Evolutionary conservation across 2,113 vertebrate species (phyloP), one percentile per base, ranked within the genome.

Genomic region (Ploceus nigricollis): DNA sequence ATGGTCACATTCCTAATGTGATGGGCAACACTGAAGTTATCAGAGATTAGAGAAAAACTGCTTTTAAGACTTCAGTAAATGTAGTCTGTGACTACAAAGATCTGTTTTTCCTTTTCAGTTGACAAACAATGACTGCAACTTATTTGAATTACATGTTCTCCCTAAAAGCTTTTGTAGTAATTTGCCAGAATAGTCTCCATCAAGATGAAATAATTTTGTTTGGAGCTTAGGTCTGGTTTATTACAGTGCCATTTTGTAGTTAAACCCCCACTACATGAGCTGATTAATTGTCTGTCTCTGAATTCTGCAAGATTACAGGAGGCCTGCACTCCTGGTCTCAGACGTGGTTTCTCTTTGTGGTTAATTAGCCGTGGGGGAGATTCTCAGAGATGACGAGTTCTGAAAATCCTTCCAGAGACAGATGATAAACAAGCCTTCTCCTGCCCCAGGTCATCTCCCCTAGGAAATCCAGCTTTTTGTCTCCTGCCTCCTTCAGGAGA

Each of bases 91-190:
- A 51, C 40, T 57, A 31, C 44, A 88, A 53, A 76, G 69, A 57
- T 69, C 63, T 66, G 45, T 16, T 86, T 87, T 93, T 53, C 47
- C 28, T 77, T 88, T 93, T 61, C 66, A 54, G 42, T 69, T 90
- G 79, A 86, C 25, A 81, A 76, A 71, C 17, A n/a, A 7, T 57
- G n/a, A 70, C 64, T 73, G 64, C 37, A 77, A 81, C 77, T 54
- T 1, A 82, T 35, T 65, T 76, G 47, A 90, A 88, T 83, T 92
- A 42, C 28, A n/a, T 10, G 11, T 69, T 92, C 37, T 82, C n/a
- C 54, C 85, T 92, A 91, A 92, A 90, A 93, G 85, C 78, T 61
- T 93, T 85, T 64, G 25, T 82, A 91, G 23, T 76, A 56, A 82
- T 66, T 89, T 94, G 44, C 88, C 66, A 82, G 54, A 71, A 75